Base-by-base conservation (phyloP, 2,888 invertebrate species). In the Diaprepes abbreviatus region DNA sequence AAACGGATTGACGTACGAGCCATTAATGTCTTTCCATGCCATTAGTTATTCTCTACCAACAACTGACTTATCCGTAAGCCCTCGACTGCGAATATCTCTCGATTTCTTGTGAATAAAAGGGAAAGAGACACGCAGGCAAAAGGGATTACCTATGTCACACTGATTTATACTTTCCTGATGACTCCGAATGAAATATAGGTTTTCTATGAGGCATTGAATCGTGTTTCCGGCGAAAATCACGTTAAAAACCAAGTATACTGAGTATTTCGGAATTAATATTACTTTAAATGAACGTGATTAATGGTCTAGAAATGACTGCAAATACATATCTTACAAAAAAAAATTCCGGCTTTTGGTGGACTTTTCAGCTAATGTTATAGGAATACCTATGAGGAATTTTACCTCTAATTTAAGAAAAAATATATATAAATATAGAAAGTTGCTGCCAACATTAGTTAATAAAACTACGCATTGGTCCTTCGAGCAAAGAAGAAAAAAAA, bases 51-150 rank as follows among this genome's bases (percentile, higher is more conserved):
- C 62, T 45, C 54, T 43, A 55, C 57, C 57, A 57, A 65, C 65
- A 57, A 65, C 65, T 65, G 65, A 67, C 62, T 67, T 67, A 62
- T 54, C 67, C 57, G 17, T 54, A 67, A 67, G 67, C 67, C 60
- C 67, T 31, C 19, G 33, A 38, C 55, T 52, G 43, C 45, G 67
- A 60, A 65, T 43, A 65, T 67, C 60, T 62, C 55, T 52, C 68
- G 63, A 68, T 77, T 73, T 74, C 75, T 71, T 68, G 64, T 60
- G 74, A 75, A 76, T 75, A 71, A 75, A 76, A 75, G 69, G 66
- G 62, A 72, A 66, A 64, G 70, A 70, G 69, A 70, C 59, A 64
- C 63, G 70, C 50, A 69, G 66, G 66, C 66, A 16, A 73, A 70
- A 71, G 63, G 66, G 72, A 75, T 73, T 74, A 71, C 66, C 70